Evolutionary conservation across 2,113 vertebrate species (phyloP).

Genomic region (Glaucomys volans): DNA sequence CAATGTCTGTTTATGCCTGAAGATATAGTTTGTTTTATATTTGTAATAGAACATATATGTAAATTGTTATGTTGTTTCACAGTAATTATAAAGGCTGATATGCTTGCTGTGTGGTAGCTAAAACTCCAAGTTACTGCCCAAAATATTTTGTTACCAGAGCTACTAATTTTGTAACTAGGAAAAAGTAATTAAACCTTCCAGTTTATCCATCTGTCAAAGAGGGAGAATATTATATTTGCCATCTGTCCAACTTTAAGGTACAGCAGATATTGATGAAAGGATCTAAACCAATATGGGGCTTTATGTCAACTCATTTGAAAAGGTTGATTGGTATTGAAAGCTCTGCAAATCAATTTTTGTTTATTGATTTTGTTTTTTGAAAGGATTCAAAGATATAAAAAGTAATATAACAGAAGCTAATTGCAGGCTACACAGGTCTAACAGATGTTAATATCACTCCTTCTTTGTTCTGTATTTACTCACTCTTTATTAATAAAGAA

Average conservation of each 20-base stretch:
- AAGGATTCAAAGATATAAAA: conserved; percentile 44
- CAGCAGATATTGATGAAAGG: conserved; percentile 61
- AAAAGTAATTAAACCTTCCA: conserved; percentile 67
- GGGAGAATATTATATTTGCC: conserved; percentile 60
- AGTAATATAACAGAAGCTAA: conserved; percentile 7
- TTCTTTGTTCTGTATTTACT: conserved; percentile 17
- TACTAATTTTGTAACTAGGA: conserved; percentile 66
- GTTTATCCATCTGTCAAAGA: conserved; percentile 69
- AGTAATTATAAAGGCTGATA: conserved; percentile 11
- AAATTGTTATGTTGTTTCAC: neutral
- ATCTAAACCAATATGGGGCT: conserved; percentile 37
- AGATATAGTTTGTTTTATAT: neutral
- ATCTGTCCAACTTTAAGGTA: conserved; percentile 70
- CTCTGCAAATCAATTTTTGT: conserved; percentile 27
- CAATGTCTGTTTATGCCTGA: neutral
- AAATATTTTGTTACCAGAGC: conserved; percentile 70
- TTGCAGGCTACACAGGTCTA: neutral
- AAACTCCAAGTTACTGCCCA: conserved; percentile 55
- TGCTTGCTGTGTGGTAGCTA: neutral
- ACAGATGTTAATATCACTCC: neutral
- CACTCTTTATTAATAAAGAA: neutral
- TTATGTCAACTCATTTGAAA: conserved; percentile 45
- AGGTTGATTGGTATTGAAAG: conserved; percentile 1
- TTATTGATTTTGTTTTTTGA: conserved; percentile 27
- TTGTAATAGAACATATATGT: neutral